Evolutionary conservation across 2,113 vertebrate species (phyloP).

Genomic region (Sigmodon hispidus): DNA sequence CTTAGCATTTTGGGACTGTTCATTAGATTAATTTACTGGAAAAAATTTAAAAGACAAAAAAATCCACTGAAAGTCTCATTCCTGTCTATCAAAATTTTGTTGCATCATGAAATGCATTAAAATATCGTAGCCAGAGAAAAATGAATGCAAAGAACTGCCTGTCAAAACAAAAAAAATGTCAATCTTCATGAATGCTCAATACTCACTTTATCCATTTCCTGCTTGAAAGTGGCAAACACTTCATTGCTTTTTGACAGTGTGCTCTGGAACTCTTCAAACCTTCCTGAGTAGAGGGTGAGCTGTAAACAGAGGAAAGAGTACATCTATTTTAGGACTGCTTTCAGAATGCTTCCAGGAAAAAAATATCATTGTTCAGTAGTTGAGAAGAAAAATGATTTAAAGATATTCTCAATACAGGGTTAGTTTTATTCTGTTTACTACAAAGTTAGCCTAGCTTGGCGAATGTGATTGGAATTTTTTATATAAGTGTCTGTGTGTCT

Average conservation of each 20-base stretch:
- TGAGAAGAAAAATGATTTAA: slow-evolving; percentile 60
- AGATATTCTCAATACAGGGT: slow-evolving; percentile 7
- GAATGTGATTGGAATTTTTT: not conserved
- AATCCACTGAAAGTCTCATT: not conserved
- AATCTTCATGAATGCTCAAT: slow-evolving; percentile 18
- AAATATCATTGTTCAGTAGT: slow-evolving; percentile 65
- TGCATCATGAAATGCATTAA: slow-evolving; percentile 62
- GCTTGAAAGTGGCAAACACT: slow-evolving; percentile 94
- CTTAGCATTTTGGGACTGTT: slow-evolving; percentile 10
- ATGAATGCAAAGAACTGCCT: slow-evolving; percentile 53
- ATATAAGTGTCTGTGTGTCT: not conserved
- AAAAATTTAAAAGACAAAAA: not conserved
- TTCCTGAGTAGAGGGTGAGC: slow-evolving; percentile 95
- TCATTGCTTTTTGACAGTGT: slow-evolving; percentile 97
- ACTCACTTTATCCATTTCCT: slow-evolving; percentile 98
- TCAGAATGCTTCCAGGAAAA: slow-evolving; percentile 40
- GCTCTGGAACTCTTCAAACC: slow-evolving; percentile 98
- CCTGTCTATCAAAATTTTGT: slow-evolving; percentile 45
- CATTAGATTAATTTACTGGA: slow-evolving; percentile 34
- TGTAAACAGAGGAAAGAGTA: slow-evolving; percentile 79
- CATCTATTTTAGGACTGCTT: slow-evolving; percentile 66
- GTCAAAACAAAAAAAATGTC: slow-evolving; percentile 57
- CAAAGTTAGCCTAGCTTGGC: not conserved
- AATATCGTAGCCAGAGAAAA: slow-evolving; percentile 49
- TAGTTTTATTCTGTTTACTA: slow-evolving; percentile 21